Evolutionary conservation across 2,113 vertebrate genomes (phyloP).

Genomic region (Accipiter virgatus): DNA sequence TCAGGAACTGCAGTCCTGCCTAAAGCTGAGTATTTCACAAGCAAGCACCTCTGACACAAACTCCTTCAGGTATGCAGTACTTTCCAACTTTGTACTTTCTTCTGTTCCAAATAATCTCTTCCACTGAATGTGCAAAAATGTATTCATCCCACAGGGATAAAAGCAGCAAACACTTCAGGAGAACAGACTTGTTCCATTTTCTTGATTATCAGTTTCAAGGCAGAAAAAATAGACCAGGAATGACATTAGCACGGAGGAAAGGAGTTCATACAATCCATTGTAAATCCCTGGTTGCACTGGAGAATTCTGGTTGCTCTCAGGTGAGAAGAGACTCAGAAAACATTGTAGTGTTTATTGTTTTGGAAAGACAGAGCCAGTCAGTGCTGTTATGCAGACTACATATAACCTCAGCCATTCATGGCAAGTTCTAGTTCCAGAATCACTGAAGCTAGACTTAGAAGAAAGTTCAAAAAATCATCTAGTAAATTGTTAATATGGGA

Average conservation of each 20-base stretch:
- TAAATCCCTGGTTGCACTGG: not conserved
- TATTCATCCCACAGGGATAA: not conserved
- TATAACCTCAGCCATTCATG: not conserved
- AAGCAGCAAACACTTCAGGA: not conserved
- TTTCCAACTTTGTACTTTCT: not conserved
- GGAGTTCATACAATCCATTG: not conserved
- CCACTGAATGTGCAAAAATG: not conserved
- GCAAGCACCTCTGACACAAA: not conserved
- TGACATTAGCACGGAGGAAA: not conserved
- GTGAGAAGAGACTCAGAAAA: not conserved
- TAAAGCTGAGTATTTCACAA: not conserved
- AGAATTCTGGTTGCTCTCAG: not conserved
- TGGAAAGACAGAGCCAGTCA: not conserved
- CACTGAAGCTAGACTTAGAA: not conserved
- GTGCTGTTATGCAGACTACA: not conserved
- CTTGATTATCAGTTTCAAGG: not conserved
- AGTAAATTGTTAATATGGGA: not conserved
- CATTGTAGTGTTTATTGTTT: rapidly evolving
- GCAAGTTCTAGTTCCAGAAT: not conserved
- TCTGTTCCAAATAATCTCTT: not conserved
- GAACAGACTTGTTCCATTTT: not conserved
- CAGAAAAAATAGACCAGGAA: not conserved
- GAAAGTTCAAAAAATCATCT: not conserved
- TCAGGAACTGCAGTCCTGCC: not conserved
- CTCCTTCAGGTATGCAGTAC: not conserved